A percentile compares a stretch with the other conserved stretches of the same genome.
Evolutionary conservation across 2,113 vertebrate genomes (phyloP).

Genomic region (Sporophila hypoxantha): DNA sequence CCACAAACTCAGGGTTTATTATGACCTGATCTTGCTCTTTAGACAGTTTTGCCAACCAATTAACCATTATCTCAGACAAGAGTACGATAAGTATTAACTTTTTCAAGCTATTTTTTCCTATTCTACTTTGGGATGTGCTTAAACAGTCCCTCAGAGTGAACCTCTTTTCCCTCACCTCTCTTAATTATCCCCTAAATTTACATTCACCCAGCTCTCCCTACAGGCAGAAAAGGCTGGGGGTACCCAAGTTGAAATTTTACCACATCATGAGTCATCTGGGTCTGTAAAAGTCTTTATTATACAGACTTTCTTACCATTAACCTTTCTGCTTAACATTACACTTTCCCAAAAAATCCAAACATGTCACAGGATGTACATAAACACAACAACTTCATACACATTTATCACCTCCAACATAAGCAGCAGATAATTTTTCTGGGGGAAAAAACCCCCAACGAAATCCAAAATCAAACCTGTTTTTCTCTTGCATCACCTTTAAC

Average conservation of each 20-base stretch:
- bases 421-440: not conserved
- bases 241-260: not conserved
- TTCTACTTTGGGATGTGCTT: not conserved
- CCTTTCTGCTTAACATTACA: not conserved
- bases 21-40: not conserved
- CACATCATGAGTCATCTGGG: not conserved
- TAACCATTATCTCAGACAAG: not conserved
- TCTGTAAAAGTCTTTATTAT: not conserved
- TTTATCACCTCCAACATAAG: not conserved
- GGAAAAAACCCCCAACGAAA: accelerated
- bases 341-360: not conserved
- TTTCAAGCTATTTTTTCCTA: not conserved
- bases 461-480: not conserved
- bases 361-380: not conserved
- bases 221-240: not conserved
- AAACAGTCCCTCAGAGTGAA: not conserved
- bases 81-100: not conserved
- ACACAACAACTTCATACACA: not conserved
- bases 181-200: not conserved
- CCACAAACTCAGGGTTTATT: not conserved
- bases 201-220: not conserved
- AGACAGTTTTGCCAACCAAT: not conserved
- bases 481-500: not conserved
- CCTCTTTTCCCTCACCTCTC: not conserved
- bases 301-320: not conserved